Base-by-base conservation (phyloP, 2,888 invertebrate species). In the Clepsis dumicolana region DNA sequence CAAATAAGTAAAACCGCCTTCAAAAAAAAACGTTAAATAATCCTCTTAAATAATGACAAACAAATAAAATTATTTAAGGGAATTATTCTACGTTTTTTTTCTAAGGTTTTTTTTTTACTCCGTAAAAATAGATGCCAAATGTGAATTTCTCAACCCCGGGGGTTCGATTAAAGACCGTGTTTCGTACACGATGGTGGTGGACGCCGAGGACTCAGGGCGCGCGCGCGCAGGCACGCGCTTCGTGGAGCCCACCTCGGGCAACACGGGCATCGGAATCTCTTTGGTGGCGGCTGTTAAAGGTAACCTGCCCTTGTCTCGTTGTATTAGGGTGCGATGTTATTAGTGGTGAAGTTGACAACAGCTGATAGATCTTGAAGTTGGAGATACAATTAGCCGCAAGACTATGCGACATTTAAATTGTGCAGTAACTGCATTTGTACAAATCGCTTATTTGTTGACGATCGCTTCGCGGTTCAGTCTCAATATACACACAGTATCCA, bases 141-240 rank as follows among this genome's bases (percentile, higher is more conserved):
- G 98, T 86, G 99, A 99, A 89, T 99, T 95, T 85, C 94, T 98
- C 79, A 99, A 98, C 87, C 97, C 99, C 38, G 99, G 99, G 35
- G 99, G 99, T 0, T 98, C 98, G 16, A 96, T 98, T 1, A 98
- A 98, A 83, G 98, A 98, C 84, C 94, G 98, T 62, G 98, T 99
- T 79, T 98, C 96, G 0, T 94, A 96, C 76, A 94, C 98, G 73
- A 98, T 99, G 98, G 94, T 99, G 2, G 95, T 96, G 85, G 98
- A 99, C 82, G 99, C 98, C 0, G 98, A 99, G 89, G 94, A 94
- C 63, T 92, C 94, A 63, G 98, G 98, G 1, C 81, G 95, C 1
- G 92, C 98, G 5, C 97, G 97, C 81, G 96, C 97, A 0, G 98
- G 98, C 0, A 96, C 97, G 0, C 89, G 92, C 14, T 95, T 99